These are phyloP conservation scores for Drosophila affinis DNA, from an alignment of 2,888 invertebrate species.

Conservation along the genomic window DNA sequence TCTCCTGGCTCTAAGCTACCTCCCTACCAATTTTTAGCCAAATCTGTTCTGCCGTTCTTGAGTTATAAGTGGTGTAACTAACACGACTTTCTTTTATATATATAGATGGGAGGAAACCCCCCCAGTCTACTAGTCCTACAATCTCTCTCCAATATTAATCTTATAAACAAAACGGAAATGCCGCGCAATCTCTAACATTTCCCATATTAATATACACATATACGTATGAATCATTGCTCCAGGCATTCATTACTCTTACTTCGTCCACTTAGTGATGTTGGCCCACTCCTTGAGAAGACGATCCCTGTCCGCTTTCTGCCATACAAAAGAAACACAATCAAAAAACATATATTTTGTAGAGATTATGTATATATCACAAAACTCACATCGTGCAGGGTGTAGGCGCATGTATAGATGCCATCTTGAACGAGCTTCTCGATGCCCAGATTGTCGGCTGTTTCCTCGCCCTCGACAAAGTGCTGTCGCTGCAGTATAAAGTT, in stretches of 20 bases:
- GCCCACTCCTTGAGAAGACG: slow-evolving; percentile 89
- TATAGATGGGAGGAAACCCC: too few species aligned
- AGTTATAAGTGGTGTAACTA: too few species aligned
- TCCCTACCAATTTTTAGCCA: too few species aligned
- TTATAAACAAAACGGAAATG: too few species aligned
- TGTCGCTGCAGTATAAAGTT: slow-evolving; percentile 91
- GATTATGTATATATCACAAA: neutral
- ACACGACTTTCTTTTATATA: too few species aligned
- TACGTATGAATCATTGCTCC: too few species aligned
- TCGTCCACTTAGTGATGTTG: slow-evolving; percentile 87
- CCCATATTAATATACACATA: too few species aligned
- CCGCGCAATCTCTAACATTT: neutral
- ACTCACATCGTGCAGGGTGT: slow-evolving; percentile 90
- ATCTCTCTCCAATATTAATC: too few species aligned
- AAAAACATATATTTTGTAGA: neutral
- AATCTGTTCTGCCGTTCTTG: too few species aligned
- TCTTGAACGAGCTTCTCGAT: slow-evolving; percentile 88
- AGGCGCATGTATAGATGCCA: slow-evolving; percentile 88
- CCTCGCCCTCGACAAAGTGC: slow-evolving; percentile 85
- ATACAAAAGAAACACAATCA: neutral
- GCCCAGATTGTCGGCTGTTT: slow-evolving; percentile 85
- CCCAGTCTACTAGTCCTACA: too few species aligned
- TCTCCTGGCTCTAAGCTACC: too few species aligned
- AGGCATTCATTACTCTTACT: slow-evolving; percentile 81
- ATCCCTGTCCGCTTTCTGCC: slow-evolving; percentile 85